A percentile compares a stretch with the other conserved stretches of the same genome.
These are phyloP conservation scores for Plebejus anna DNA, from an alignment of 2,888 invertebrate species.

Conservation along the genomic window DNA sequence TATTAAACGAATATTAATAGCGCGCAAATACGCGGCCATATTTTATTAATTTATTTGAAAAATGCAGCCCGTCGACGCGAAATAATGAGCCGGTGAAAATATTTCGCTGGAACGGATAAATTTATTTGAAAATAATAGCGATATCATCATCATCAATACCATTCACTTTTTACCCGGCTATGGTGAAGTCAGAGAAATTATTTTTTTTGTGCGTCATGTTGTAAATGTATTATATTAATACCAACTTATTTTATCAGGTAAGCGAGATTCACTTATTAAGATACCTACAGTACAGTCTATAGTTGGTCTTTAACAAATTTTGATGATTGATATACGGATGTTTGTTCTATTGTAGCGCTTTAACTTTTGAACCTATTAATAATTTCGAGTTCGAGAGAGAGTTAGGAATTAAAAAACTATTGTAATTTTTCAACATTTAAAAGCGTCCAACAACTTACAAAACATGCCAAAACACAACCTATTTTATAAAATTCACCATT, in stretches of 20 bases:
- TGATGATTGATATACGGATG: too few relatives aligned
- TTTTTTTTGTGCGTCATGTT: not conserved
- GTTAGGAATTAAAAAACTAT: too few relatives aligned
- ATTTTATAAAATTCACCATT: not conserved
- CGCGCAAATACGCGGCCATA: not conserved
- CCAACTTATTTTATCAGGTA: too few relatives aligned
- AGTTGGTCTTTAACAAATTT: too few relatives aligned
- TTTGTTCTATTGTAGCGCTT: too few relatives aligned
- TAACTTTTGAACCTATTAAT: too few relatives aligned
- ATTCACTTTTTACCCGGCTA: not conserved
- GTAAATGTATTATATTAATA: too few relatives aligned
- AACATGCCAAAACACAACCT: not conserved
- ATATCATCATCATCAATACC: not conserved
- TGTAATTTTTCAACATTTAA: too few relatives aligned
- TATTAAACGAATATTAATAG: not conserved
- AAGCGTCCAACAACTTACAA: not conserved
- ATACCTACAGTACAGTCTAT: too few relatives aligned
- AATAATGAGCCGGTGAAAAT: constrained; percentile 8
- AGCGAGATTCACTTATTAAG: too few relatives aligned
- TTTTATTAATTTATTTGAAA: constrained; percentile 19
- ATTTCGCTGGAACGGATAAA: not conserved
- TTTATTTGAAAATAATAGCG: constrained; percentile 2
- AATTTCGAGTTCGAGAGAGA: too few relatives aligned
- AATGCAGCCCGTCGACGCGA: not conserved
- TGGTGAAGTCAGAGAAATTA: not conserved